A percentile compares a stretch with the other conserved stretches of the same genome.
phyloP scores from a whole-genome alignment of 2,113 vertebrate species.

The Aptenodytes forsteri region DNA sequence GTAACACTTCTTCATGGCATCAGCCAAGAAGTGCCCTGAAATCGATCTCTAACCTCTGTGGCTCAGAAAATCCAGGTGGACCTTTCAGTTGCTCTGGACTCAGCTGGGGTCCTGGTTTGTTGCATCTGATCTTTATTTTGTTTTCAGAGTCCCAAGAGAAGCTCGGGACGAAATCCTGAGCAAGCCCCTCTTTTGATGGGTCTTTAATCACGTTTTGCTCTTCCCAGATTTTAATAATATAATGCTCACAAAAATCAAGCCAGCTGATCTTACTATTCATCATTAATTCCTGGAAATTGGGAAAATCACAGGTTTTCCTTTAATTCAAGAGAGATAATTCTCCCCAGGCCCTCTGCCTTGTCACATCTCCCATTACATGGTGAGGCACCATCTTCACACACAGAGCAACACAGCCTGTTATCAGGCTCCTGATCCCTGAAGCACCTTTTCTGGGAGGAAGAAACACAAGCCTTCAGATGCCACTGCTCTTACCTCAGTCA shows the following conservation, averaged over 20 bases:
- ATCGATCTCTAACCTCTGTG: not conserved
- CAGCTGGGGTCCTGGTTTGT: not conserved
- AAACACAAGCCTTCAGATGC: not conserved
- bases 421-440: not conserved
- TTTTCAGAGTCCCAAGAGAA: not conserved
- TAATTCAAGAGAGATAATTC: not conserved
- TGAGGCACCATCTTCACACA: not conserved
- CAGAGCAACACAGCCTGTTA: not conserved
- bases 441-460: not conserved
- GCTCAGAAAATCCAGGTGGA: not conserved
- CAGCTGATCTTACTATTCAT: not conserved
- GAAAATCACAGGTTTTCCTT: slow-evolving; percentile 12
- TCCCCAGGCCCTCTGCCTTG: not conserved
- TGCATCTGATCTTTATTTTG: not conserved
- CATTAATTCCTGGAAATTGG: slow-evolving; percentile 1
- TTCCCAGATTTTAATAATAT: not conserved
- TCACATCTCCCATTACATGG: accelerated
- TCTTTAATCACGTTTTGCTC: not conserved
- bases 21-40: not conserved
- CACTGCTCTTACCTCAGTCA: not conserved
- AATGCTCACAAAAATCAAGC: not conserved
- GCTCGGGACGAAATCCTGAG: not conserved
- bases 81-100: not conserved
- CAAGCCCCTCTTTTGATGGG: not conserved
- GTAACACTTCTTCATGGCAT: not conserved